These are phyloP conservation scores for Hoplodrina blanda DNA, from an alignment of 2,888 invertebrate genomes.

Conservation along the genomic window DNA sequence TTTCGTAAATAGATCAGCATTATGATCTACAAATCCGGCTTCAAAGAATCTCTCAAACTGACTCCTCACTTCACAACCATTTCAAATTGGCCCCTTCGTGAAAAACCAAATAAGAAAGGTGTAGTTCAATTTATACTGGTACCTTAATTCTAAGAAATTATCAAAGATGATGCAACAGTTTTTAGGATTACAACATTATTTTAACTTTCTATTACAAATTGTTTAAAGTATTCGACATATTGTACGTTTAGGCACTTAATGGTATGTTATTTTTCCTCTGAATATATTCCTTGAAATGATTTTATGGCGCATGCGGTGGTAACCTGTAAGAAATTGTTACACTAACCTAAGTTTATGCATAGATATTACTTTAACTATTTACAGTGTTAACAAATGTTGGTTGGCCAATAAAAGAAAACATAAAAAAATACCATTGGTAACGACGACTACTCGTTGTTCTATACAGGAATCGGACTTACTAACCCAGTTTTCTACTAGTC, in stretches of 20 bases:
- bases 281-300: not conserved
- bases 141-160: constrained; percentile 24
- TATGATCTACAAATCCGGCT: not conserved
- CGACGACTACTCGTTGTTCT: no score
- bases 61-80: not conserved
- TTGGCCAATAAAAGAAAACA: no score
- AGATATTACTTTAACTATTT: no score
- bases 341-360: no score
- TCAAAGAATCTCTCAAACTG: not conserved
- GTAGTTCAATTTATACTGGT: constrained; percentile 3
- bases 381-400: no score
- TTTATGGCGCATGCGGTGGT: no score
- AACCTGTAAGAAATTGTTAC: no score
- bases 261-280: no score
- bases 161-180: constrained; percentile 36
- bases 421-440: not conserved
- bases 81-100: not conserved
- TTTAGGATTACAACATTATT: constrained; percentile 26
- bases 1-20: no score
- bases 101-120: not conserved
- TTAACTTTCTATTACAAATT: constrained; percentile 27
- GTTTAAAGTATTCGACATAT: not conserved
- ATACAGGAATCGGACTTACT: not conserved
- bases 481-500: constrained; percentile 19
- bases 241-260: not conserved